These are phyloP conservation scores for Stenotaenia linearis DNA, from an alignment of 2,888 invertebrate species.

Conservation along the genomic window DNA sequence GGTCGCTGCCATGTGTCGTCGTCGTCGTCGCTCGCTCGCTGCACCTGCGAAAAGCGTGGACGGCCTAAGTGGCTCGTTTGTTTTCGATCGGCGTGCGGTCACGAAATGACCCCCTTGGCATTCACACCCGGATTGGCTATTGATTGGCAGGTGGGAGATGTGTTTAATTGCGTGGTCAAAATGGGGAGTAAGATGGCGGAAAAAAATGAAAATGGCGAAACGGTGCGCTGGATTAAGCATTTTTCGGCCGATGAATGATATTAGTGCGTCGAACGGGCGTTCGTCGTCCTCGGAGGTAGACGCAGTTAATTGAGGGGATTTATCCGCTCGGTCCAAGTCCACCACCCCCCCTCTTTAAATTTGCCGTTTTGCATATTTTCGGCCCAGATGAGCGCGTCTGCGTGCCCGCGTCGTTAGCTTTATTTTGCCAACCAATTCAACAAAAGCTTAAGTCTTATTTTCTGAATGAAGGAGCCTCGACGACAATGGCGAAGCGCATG, in stretches of 20 bases:
- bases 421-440: constrained; percentile 29
- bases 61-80: background rate
- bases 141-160: constrained; percentile 11
- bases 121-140: background rate
- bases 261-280: constrained; percentile 1
- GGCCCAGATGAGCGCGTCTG: constrained; percentile 27
- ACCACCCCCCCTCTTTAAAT: constrained; percentile 3
- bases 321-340: background rate
- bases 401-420: constrained; percentile 11
- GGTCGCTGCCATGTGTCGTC: background rate
- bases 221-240: constrained; percentile 13
- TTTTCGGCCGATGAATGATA: constrained; percentile 13
- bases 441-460: constrained; percentile 27
- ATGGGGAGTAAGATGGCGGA: background rate
- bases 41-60: background rate
- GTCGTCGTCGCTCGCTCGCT: background rate
- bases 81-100: background rate
- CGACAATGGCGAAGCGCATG: constrained; percentile 10
- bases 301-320: constrained; percentile 30
- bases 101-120: background rate
- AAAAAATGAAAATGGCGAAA: background rate
- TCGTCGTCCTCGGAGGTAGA: background rate
- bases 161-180: background rate
- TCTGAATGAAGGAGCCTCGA: constrained; percentile 27
- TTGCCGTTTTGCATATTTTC: constrained; percentile 31